These are phyloP conservation scores for Loris lydekkerianus DNA, from an alignment of 2,797 vertebrate genomes.

Conservation along the genomic window DNA sequence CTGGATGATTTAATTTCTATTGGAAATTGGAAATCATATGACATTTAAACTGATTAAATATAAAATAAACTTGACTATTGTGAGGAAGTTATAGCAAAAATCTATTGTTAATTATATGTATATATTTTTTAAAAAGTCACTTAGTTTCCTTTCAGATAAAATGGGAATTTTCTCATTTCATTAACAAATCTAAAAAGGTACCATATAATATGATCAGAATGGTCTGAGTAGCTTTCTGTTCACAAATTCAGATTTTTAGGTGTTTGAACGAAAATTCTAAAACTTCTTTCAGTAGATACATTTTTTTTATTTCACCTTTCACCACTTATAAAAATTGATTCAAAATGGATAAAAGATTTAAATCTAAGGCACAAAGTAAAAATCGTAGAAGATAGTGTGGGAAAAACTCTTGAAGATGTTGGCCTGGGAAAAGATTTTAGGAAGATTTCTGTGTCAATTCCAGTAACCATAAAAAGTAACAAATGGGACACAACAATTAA, in stretches of 20 bases:
- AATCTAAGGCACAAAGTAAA: no score
- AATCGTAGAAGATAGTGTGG: no score
- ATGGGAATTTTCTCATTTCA: constrained; percentile 28
- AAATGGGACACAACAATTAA: no score
- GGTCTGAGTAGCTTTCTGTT: neutral
- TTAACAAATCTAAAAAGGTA: neutral
- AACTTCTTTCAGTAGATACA: neutral
- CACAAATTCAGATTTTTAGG: neutral
- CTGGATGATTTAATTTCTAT: constrained; percentile 58
- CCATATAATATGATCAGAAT: neutral
- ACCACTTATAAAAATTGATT: no score
- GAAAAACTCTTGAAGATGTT: no score
- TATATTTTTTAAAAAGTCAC: constrained; percentile 23
- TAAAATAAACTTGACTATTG: constrained; percentile 56
- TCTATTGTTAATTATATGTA: constrained; percentile 41
- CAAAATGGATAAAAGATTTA: no score
- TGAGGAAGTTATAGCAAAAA: constrained; percentile 45
- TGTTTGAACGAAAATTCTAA: constrained; percentile 38
- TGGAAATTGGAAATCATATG: constrained; percentile 24
- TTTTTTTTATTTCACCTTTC: neutral
- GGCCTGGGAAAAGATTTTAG: no score
- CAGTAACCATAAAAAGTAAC: no score
- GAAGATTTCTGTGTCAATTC: no score
- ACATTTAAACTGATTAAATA: constrained; percentile 64
- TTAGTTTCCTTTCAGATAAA: neutral